Conservation (phyloP, 2,113 vertebrate genomes). For the Syngnathus typhle region DNA sequence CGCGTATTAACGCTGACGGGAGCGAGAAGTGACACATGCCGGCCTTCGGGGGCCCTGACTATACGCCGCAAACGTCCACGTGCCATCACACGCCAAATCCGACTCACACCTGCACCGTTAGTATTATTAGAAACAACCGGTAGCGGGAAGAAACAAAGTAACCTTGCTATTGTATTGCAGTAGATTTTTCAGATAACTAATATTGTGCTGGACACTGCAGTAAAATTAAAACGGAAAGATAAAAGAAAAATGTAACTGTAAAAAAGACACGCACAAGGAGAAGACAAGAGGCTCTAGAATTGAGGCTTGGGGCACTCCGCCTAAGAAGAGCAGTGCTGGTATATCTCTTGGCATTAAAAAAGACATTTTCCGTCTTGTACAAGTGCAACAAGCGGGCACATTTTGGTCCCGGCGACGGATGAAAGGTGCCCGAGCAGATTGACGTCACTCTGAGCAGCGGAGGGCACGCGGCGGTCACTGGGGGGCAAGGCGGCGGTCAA, state of each 20-base stretch:
- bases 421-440: slow-evolving; percentile 63
- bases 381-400: background rate
- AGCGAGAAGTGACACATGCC: slow-evolving; percentile 68
- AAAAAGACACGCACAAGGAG: background rate
- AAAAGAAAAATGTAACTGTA: no score
- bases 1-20: slow-evolving; percentile 70
- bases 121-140: background rate
- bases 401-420: slow-evolving; percentile 58
- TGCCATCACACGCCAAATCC: background rate
- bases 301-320: background rate
- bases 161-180: background rate
- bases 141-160: background rate
- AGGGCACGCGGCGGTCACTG: slow-evolving; percentile 70
- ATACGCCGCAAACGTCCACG: background rate
- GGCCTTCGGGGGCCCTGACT: slow-evolving; percentile 48
- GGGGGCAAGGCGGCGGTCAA: slow-evolving; percentile 66
- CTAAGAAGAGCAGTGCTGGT: background rate
- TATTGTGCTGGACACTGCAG: background rate
- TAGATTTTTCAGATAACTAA: background rate
- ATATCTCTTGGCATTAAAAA: background rate
- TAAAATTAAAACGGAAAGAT: no score
- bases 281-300: background rate
- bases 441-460: slow-evolving; percentile 67
- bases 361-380: background rate
- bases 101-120: slow-evolving; percentile 1